phyloP scores from a whole-genome alignment of 2,797 vertebrate species.

The Oceanodroma leucorhoa region DNA sequence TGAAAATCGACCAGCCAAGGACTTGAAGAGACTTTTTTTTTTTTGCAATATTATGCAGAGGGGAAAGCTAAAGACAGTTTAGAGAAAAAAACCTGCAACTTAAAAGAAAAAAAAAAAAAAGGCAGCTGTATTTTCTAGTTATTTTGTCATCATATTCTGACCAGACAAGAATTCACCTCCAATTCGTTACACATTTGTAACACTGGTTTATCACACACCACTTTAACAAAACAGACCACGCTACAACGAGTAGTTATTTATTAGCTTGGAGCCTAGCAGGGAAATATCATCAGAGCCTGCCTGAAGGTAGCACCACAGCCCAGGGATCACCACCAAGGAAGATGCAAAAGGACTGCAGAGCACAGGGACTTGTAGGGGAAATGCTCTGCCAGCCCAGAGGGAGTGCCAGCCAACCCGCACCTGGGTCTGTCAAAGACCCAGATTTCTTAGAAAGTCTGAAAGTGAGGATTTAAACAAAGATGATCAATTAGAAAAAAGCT shows the following conservation, averaged over 20 bases:
- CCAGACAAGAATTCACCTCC: background rate
- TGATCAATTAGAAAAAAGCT: background rate
- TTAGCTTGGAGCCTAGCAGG: background rate
- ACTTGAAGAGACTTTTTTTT: background rate
- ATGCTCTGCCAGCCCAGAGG: background rate
- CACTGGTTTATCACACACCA: background rate
- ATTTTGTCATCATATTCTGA: background rate
- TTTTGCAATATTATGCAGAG: background rate
- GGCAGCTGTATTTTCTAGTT: background rate
- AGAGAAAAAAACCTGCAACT: background rate
- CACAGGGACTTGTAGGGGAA: background rate
- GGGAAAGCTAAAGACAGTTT: background rate
- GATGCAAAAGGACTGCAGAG: background rate
- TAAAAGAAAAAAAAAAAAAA: background rate
- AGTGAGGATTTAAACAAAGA: background rate
- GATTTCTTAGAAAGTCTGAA: background rate
- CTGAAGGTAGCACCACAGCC: background rate
- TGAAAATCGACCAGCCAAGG: background rate
- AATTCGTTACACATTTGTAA: background rate
- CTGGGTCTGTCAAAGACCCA: background rate
- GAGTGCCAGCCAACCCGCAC: background rate
- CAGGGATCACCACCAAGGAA: fast-evolving
- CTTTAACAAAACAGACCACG: background rate
- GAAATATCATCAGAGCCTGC: background rate
- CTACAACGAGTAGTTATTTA: background rate